Evolutionary conservation across 2,797 vertebrate genomes (phyloP).

Genomic region (Crenichthys baileyi): DNA sequence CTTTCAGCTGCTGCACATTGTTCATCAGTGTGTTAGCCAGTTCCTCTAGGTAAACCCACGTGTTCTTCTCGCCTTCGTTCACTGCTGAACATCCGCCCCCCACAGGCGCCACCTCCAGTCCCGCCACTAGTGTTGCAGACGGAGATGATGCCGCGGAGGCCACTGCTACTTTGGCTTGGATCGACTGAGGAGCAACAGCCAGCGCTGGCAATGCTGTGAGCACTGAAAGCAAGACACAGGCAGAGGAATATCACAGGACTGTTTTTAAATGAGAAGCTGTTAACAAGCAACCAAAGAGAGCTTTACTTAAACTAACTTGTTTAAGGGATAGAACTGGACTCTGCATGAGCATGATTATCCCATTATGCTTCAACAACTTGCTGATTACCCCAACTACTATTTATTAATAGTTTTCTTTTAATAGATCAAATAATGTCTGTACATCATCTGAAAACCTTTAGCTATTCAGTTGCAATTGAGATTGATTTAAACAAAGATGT

Average conservation of each 20-base stretch:
- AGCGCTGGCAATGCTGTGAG: constrained; percentile 90
- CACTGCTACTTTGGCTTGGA: constrained; percentile 67
- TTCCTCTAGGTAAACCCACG: constrained; percentile 94
- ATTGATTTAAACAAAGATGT: too few relatives aligned
- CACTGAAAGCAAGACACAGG: constrained; percentile 72
- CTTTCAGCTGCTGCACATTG: constrained; percentile 94
- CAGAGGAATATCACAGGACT: background rate
- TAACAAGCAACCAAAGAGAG: too few relatives aligned
- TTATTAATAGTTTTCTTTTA: too few relatives aligned
- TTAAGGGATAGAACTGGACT: background rate
- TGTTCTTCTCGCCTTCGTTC: constrained; percentile 85
- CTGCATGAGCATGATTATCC: background rate
- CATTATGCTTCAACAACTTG: background rate
- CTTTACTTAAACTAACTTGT: background rate
- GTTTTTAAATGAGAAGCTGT: background rate
- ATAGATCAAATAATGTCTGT: too few relatives aligned
- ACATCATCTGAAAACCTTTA: too few relatives aligned
- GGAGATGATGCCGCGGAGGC: constrained; percentile 31
- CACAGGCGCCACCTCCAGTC: constrained; percentile 52
- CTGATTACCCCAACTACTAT: too few relatives aligned
- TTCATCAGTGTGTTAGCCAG: constrained; percentile 89
- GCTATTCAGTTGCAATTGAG: too few relatives aligned
- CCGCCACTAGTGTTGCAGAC: constrained; percentile 42
- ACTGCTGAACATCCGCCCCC: constrained; percentile 60
- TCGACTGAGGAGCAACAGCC: constrained; percentile 79